A percentile compares a stretch with the other conserved stretches of the same genome.
Evolutionary conservation across 2,113 vertebrate species (phyloP).

Genomic region (Bufo bufo): DNA sequence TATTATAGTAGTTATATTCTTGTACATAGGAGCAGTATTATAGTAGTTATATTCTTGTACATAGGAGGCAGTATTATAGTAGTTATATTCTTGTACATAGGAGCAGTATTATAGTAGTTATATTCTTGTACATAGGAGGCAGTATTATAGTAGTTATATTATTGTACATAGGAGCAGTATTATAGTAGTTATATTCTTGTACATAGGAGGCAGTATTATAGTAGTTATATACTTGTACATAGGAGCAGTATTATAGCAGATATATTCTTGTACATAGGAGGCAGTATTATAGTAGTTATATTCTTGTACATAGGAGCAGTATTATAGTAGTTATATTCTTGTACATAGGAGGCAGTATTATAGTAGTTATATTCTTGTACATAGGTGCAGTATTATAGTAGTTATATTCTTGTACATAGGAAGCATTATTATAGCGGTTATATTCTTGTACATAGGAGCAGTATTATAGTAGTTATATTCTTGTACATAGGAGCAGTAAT

Average conservation of each 20-base stretch:
- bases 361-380: conserved; percentile 7
- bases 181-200: conserved; percentile 14
- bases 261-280: conserved; percentile 1
- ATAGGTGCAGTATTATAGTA: conserved; percentile 11
- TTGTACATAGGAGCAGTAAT: not conserved
- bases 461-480: conserved; percentile 10
- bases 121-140: conserved; percentile 3
- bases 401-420: conserved; percentile 8
- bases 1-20: conserved; percentile 17
- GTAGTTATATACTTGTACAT: conserved; percentile 5
- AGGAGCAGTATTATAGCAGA: conserved; percentile 2
- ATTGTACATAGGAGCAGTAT: not conserved
- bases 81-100: conserved; percentile 6
- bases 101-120: conserved; percentile 9
- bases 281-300: conserved; percentile 14
- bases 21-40: conserved; percentile 1
- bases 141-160: conserved; percentile 9
- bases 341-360: not conserved
- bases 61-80: conserved; percentile 6
- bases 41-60: conserved; percentile 18
- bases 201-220: conserved; percentile 8
- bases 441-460: not conserved
- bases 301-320: not conserved
- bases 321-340: conserved; percentile 7
- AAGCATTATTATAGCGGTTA: not conserved